Evolutionary conservation across 2,113 vertebrate species (phyloP).

Genomic region (Neopipo cinnamomea): DNA sequence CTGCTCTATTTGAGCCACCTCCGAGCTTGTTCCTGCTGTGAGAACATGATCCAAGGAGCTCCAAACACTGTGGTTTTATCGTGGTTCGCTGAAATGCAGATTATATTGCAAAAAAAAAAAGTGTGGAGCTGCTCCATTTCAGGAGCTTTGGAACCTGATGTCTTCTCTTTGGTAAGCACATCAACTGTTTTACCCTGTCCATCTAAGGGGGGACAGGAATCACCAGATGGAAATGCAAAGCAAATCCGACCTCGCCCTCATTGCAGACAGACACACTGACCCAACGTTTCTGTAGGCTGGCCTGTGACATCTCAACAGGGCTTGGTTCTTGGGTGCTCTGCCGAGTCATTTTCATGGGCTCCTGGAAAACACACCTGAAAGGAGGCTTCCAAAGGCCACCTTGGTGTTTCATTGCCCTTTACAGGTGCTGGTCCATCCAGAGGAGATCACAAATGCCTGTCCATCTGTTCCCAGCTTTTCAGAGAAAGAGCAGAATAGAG

Average conservation of each 20-base stretch:
- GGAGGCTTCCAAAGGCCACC: not conserved
- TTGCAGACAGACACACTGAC: not conserved
- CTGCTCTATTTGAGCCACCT: not conserved
- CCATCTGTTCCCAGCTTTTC: not conserved
- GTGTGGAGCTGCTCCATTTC: not conserved
- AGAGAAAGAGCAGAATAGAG: not conserved
- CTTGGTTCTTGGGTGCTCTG: not conserved
- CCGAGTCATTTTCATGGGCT: not conserved
- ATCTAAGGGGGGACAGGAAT: accelerated
- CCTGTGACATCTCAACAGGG: accelerated
- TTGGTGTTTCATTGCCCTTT: not conserved
- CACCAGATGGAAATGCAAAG: not conserved
- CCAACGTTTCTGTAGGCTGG: not conserved
- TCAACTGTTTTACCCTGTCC: accelerated
- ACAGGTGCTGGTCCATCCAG: not conserved
- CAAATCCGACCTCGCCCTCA: accelerated
- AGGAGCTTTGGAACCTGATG: not conserved
- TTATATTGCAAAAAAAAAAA: not conserved
- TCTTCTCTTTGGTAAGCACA: not conserved
- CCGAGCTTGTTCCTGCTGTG: not conserved
- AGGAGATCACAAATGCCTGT: not conserved
- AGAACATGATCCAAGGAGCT: not conserved
- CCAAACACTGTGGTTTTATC: accelerated
- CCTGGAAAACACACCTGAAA: not conserved
- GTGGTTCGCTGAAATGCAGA: not conserved